Conservation (phyloP, 1,140 invertebrate species). For the Caligus rogercresseyi region DNA sequence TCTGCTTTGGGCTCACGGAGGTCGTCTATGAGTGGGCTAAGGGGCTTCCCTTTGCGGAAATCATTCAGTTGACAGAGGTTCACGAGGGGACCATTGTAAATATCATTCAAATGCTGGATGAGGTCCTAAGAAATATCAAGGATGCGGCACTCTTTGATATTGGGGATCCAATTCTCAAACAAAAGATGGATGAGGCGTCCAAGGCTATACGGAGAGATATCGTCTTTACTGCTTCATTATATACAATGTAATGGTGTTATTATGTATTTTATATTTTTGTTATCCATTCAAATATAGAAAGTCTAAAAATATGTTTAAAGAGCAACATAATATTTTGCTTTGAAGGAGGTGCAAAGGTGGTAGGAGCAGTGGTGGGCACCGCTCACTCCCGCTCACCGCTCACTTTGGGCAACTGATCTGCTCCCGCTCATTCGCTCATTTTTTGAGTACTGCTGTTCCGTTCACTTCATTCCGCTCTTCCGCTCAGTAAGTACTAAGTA, state of each 20-base stretch:
- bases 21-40: conserved; percentile 92
- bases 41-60: conserved; percentile 73
- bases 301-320: too few relatives aligned
- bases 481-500: too few relatives aligned
- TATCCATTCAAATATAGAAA: too few relatives aligned
- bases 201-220: conserved; percentile 88
- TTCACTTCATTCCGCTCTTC: too few relatives aligned
- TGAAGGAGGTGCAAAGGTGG: too few relatives aligned
- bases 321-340: too few relatives aligned
- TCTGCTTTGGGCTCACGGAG: conserved; percentile 77
- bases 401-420: too few relatives aligned
- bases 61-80: conserved; percentile 76
- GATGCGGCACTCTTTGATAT: conserved; percentile 71
- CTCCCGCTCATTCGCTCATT: too few relatives aligned
- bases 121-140: conserved; percentile 74
- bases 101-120: conserved; percentile 88
- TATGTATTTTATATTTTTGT: too few relatives aligned
- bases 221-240: conserved; percentile 90
- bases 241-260: conserved; percentile 51
- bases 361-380: too few relatives aligned
- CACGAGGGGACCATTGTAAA: conserved; percentile 96
- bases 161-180: conserved; percentile 69
- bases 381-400: too few relatives aligned
- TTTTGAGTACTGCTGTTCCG: too few relatives aligned
- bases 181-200: conserved; percentile 90